A percentile compares a stretch with the other conserved stretches of the same genome.
phyloP scores from a whole-genome alignment of 2,888 invertebrate genomes.

The Athetis lepigone region DNA sequence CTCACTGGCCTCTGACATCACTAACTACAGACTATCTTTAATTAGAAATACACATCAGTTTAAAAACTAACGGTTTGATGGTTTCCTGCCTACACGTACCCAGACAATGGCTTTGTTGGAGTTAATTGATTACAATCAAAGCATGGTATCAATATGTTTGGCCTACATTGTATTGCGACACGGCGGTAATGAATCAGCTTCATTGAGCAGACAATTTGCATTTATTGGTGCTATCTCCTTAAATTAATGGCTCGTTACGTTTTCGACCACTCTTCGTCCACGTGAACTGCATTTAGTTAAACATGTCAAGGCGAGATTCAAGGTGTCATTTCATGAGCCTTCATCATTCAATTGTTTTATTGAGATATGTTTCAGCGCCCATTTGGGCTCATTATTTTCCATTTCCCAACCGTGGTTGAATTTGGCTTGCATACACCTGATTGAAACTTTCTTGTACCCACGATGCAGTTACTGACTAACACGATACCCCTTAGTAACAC shows the following conservation, averaged over 20 bases:
- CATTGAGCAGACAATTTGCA: conserved; percentile 78
- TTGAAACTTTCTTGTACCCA: no score
- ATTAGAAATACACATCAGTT: conserved; percentile 43
- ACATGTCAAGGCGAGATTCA: conserved; percentile 30
- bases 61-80: conserved; percentile 41
- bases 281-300: conserved; percentile 34
- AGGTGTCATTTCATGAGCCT: background rate
- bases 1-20: conserved; percentile 57
- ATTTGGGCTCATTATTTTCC: no score
- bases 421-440: no score
- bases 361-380: no score
- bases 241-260: conserved; percentile 54
- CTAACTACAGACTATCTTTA: conserved; percentile 19
- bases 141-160: conserved; percentile 66
- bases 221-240: conserved; percentile 68
- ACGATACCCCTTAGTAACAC: no score
- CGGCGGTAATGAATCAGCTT: conserved; percentile 72
- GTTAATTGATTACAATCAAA: conserved; percentile 64
- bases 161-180: conserved; percentile 76
- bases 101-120: conserved; percentile 50
- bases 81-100: conserved; percentile 54
- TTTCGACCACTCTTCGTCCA: conserved; percentile 46
- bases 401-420: no score
- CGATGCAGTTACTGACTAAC: no score
- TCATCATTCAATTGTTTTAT: no score